Evolutionary conservation across 2,797 vertebrate genomes (phyloP).

Genomic region (Odontamblyopus lacepedii): DNA sequence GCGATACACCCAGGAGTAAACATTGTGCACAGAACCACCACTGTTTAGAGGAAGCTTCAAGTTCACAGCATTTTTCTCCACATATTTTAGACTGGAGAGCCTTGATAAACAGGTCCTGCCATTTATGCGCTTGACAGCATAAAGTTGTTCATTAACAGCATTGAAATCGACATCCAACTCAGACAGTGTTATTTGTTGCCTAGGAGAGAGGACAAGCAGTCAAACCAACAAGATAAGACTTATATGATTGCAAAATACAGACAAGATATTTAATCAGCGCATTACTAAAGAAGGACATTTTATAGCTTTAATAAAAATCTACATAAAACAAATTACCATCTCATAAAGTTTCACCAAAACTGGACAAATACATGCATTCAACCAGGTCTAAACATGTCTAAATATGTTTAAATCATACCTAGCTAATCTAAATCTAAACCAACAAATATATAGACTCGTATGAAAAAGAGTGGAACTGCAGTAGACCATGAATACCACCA

Average conservation of each 20-base stretch:
- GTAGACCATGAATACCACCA: neutral
- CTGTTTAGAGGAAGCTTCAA: neutral
- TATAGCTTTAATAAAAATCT: neutral
- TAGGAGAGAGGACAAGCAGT: conserved; percentile 17
- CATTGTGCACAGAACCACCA: conserved; percentile 41
- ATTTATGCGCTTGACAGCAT: conserved; percentile 12
- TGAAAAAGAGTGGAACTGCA: neutral
- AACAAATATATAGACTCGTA: neutral
- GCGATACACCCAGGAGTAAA: conserved; percentile 20
- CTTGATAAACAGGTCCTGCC: conserved; percentile 16
- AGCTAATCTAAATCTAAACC: neutral
- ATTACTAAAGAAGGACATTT: neutral
- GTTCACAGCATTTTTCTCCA: conserved; percentile 10
- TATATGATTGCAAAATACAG: neutral
- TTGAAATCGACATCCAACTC: neutral
- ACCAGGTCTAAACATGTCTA: neutral
- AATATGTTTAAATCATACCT: neutral
- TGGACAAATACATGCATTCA: neutral
- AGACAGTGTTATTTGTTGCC: conserved; percentile 3
- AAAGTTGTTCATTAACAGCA: conserved; percentile 12
- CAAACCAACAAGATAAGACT: neutral
- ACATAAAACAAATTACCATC: neutral
- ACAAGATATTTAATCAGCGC: neutral
- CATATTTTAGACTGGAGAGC: neutral
- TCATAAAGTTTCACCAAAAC: neutral